Percentiles rank a stretch among this genome's conserved stretches.
These are phyloP conservation scores for Salvelinus fontinalis DNA, from an alignment of 2,113 vertebrate species.

Conservation along the genomic window DNA sequence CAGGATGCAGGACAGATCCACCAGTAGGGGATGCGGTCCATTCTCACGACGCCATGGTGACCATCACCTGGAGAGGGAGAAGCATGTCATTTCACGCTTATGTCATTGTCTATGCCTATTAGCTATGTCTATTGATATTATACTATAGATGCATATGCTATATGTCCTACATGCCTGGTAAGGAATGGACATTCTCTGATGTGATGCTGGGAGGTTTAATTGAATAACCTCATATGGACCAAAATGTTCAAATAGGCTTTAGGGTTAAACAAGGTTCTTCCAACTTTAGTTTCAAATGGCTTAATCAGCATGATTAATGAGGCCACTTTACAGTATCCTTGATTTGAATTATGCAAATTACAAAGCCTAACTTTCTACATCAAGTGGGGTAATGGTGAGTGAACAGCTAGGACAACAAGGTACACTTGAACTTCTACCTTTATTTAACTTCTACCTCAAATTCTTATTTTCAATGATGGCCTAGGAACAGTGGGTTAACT, in stretches of 20 bases:
- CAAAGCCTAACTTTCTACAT: not conserved
- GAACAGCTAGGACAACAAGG: not conserved
- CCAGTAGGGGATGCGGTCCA: conserved; percentile 86
- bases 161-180: not conserved
- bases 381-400: not conserved
- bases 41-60: conserved; percentile 87
- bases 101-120: not conserved
- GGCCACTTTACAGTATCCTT: not conserved
- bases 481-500: too few species aligned
- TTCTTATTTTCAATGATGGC: too few species aligned
- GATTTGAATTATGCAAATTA: not conserved
- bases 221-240: not conserved
- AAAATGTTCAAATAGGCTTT: not conserved
- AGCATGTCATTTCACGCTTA: not conserved
- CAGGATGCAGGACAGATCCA: conserved; percentile 90
- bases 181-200: not conserved
- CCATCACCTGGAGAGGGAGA: conserved; percentile 76
- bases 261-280: not conserved
- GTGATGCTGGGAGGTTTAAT: not conserved
- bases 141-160: not conserved
- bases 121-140: not conserved
- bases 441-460: too few species aligned
- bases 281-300: not conserved
- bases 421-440: not conserved
- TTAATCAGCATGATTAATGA: conserved; percentile 4